Conservation (phyloP, 2,113 vertebrate species). For the Mobula hypostoma region DNA sequence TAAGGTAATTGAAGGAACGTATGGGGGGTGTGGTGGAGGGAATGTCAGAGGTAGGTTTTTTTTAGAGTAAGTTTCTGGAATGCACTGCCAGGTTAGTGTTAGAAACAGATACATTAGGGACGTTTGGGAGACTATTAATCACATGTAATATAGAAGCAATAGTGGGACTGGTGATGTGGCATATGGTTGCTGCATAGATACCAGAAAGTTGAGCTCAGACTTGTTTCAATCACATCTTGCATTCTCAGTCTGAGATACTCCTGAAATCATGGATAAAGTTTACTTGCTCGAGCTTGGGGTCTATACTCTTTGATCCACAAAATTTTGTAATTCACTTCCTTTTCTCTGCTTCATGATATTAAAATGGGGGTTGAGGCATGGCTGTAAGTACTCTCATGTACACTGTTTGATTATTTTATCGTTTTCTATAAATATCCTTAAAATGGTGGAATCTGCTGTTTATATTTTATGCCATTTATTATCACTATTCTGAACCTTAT, state of each 20-base stretch:
- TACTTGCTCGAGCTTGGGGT: not conserved
- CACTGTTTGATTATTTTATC: not conserved
- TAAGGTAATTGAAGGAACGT: too few species aligned
- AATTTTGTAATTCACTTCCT: not conserved
- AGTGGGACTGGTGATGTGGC: too few species aligned
- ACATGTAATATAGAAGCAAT: not conserved
- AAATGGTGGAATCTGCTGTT: not conserved
- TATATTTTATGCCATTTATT: not conserved
- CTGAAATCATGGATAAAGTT: not conserved
- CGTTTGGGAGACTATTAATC: too few species aligned
- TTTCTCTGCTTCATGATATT: not conserved
- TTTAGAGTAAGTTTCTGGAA: too few species aligned
- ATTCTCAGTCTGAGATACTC: not conserved
- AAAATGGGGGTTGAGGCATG: not conserved
- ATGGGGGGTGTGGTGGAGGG: too few species aligned
- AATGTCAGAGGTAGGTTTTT: too few species aligned
- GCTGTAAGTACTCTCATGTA: not conserved
- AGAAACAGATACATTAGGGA: too few species aligned
- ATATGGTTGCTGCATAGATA: not conserved
- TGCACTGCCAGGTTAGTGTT: too few species aligned
- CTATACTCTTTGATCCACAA: not conserved
- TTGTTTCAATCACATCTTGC: not conserved
- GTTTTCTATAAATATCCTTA: not conserved
- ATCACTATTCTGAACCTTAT: not conserved
- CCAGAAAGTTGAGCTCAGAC: not conserved